These are phyloP conservation scores for Heterodera carotae DNA, from an alignment of 1,140 invertebrate species.

Conservation along the genomic window DNA sequence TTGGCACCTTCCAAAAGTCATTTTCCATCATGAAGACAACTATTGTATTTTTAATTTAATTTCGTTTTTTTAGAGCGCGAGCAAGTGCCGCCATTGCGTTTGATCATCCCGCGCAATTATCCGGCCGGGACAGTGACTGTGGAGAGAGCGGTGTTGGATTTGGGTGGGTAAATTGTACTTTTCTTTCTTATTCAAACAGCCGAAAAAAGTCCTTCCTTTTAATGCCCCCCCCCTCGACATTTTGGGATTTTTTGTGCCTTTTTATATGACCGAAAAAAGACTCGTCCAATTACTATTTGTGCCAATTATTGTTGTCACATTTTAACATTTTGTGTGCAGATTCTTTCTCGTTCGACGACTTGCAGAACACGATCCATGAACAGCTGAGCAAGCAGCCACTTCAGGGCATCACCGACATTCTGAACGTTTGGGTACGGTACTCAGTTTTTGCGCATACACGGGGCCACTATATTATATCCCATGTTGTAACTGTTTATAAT, in stretches of 20 bases:
- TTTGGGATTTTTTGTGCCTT: no score
- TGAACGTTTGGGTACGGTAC: not conserved
- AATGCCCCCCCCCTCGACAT: no score
- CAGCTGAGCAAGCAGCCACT: not conserved
- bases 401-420: not conserved
- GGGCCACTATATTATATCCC: no score
- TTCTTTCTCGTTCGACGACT: slow-evolving; percentile 16
- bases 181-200: not conserved
- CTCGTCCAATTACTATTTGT: no score
- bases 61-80: slow-evolving; percentile 3
- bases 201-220: no score
- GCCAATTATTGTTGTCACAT: not conserved
- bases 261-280: no score
- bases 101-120: not conserved
- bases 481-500: no score
- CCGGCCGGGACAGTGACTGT: not conserved
- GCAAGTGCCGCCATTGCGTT: not conserved
- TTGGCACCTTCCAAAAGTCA: no score
- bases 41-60: no score
- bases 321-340: not conserved
- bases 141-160: slow-evolving; percentile 1
- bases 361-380: slow-evolving; percentile 22
- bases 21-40: no score
- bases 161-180: not conserved
- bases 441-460: no score